Evolutionary conservation across 2,113 vertebrate genomes (phyloP).

Genomic region (Ptilorrhoa leucosticta): DNA sequence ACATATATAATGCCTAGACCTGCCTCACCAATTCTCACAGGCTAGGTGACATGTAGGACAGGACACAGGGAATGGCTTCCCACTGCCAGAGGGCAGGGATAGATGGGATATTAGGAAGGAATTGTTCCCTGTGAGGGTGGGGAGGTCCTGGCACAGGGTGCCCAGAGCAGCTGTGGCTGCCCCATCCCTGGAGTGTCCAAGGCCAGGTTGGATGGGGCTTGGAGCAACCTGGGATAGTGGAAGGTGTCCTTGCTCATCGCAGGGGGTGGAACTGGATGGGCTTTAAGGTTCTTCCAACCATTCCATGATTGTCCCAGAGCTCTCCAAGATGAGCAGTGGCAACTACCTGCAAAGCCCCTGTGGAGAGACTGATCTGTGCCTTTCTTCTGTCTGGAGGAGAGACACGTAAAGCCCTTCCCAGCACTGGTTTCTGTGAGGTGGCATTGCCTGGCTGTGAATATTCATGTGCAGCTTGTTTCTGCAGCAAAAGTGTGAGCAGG

Average conservation of each 20-base stretch:
- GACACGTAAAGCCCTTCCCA: neutral
- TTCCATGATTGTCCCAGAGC: neutral
- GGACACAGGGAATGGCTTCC: neutral
- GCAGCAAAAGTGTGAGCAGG: neutral
- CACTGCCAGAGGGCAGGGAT: neutral
- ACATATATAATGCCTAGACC: fast-evolving
- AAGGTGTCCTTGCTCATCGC: neutral
- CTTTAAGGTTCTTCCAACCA: neutral
- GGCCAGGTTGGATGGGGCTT: fast-evolving
- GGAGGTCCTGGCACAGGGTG: neutral
- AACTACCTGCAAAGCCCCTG: neutral
- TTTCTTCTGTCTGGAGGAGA: neutral
- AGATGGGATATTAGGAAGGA: neutral
- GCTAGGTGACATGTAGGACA: neutral
- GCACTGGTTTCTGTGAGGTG: neutral
- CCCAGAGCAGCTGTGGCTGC: neutral
- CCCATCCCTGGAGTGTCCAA: neutral
- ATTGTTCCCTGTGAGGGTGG: fast-evolving
- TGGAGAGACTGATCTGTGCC: neutral
- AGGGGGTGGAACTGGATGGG: fast-evolving
- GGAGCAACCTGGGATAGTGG: fast-evolving
- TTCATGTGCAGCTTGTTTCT: neutral
- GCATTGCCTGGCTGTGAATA: conserved; percentile 4
- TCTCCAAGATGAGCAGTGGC: neutral
- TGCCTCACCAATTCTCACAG: neutral